These are phyloP conservation scores for Thryonomys swinderianus DNA, from an alignment of 2,113 vertebrate species.

Conservation along the genomic window DNA sequence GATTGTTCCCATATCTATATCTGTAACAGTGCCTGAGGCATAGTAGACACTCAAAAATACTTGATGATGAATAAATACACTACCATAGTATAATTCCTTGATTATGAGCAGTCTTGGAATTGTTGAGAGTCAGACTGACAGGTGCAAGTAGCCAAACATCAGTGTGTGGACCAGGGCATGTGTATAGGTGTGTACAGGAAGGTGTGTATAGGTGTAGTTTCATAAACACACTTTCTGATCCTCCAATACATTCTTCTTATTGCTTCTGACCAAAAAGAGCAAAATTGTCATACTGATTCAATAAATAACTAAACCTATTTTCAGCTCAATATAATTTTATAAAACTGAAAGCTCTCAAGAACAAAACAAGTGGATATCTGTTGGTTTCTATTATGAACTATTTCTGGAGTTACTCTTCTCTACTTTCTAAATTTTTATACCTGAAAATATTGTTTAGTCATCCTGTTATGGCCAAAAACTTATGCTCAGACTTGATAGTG, in stretches of 20 bases:
- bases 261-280: not conserved
- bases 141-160: not conserved
- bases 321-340: constrained; percentile 21
- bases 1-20: not conserved
- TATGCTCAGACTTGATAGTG: not conserved
- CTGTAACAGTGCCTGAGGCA: not conserved
- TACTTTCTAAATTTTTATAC: not conserved
- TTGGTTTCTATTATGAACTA: not conserved
- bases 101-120: not conserved
- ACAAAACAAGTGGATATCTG: not conserved
- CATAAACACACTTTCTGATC: not conserved
- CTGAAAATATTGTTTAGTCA: not conserved
- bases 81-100: not conserved
- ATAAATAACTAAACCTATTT: constrained; percentile 26
- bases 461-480: not conserved
- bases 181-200: not conserved
- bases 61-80: not conserved
- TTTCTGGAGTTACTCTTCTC: not conserved
- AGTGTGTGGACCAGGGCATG: not conserved
- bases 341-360: not conserved
- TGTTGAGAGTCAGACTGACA: not conserved
- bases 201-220: not conserved
- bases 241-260: not conserved
- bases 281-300: constrained; percentile 7
- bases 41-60: not conserved